phyloP scores from a whole-genome alignment of 2,888 invertebrate species.

The Leucophenga maculata region DNA sequence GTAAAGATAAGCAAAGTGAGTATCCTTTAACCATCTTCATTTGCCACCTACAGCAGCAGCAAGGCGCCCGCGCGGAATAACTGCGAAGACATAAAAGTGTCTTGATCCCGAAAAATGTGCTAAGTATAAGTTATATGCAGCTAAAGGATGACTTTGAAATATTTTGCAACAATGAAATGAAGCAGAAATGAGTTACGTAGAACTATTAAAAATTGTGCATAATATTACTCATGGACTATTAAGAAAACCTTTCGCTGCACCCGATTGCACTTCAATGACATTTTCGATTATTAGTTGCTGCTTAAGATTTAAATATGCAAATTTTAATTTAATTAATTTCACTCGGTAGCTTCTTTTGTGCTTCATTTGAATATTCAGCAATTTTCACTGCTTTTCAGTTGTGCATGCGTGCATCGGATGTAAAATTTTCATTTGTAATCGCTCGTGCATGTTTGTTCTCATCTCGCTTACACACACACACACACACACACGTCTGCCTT shows the following conservation, averaged over 20 bases:
- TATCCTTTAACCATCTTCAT: conserved; percentile 33
- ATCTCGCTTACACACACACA: neutral
- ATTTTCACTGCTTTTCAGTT: neutral
- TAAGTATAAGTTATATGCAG: conserved; percentile 16
- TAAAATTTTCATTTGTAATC: conserved; percentile 1
- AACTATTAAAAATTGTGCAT: neutral
- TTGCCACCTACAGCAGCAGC: conserved; percentile 9
- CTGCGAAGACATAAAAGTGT: neutral
- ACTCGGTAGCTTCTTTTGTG: too few species aligned
- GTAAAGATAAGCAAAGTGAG: conserved; percentile 18
- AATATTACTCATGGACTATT: neutral
- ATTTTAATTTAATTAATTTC: neutral
- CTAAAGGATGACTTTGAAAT: conserved; percentile 13
- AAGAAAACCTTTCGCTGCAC: neutral
- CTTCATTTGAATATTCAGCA: conserved; percentile 2
- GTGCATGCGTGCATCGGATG: too few species aligned
- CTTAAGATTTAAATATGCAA: neutral
- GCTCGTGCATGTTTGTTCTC: neutral
- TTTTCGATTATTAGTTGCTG: neutral
- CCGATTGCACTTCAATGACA: neutral
- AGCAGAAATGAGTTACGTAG: neutral
- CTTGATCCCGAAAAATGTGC: conserved; percentile 7
- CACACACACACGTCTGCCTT: neutral
- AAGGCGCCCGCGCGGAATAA: too few species aligned
- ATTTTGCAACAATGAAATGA: conserved; percentile 8